Evolutionary conservation across 2,888 invertebrate genomes (phyloP).

Genomic region (Priocnemis perturbator): DNA sequence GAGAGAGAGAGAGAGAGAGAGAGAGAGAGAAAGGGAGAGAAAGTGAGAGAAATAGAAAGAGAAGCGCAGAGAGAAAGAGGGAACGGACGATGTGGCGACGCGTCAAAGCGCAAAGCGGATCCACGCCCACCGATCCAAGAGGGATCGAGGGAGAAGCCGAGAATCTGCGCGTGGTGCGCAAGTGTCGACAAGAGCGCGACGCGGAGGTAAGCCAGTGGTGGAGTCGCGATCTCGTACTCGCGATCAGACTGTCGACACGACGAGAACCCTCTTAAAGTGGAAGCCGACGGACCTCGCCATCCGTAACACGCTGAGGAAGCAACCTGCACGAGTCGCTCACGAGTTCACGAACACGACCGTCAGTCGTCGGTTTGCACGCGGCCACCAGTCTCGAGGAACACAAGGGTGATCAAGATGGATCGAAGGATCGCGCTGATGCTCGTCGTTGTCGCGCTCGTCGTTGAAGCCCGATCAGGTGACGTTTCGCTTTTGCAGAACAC

Average conservation of each 20-base stretch:
- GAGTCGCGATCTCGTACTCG: slow-evolving; percentile 47
- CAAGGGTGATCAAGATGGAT: slow-evolving; percentile 36
- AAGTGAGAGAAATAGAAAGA: no score
- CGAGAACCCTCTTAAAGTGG: slow-evolving; percentile 41
- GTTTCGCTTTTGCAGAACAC: neutral
- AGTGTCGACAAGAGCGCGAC: slow-evolving; percentile 16
- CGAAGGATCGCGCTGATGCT: slow-evolving; percentile 41
- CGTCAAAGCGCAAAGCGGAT: slow-evolving; percentile 15
- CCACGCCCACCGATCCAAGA: slow-evolving; percentile 21
- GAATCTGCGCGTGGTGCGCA: slow-evolving; percentile 31
- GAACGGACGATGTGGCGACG: no score
- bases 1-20: no score
- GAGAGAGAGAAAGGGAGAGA: no score
- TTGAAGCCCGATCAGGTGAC: slow-evolving; percentile 58
- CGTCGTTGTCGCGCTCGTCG: slow-evolving; percentile 44
- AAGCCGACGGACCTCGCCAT: slow-evolving; percentile 8
- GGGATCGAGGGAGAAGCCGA: neutral
- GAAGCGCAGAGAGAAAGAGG: neutral
- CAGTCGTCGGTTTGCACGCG: no score
- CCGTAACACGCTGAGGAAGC: neutral
- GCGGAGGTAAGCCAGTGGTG: slow-evolving; percentile 12
- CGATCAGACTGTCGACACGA: slow-evolving; percentile 51
- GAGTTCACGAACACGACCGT: no score
- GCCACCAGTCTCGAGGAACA: neutral
- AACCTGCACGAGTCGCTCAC: neutral